Conservation (phyloP, 2,888 invertebrate genomes). For the Acrobasis consociella region DNA sequence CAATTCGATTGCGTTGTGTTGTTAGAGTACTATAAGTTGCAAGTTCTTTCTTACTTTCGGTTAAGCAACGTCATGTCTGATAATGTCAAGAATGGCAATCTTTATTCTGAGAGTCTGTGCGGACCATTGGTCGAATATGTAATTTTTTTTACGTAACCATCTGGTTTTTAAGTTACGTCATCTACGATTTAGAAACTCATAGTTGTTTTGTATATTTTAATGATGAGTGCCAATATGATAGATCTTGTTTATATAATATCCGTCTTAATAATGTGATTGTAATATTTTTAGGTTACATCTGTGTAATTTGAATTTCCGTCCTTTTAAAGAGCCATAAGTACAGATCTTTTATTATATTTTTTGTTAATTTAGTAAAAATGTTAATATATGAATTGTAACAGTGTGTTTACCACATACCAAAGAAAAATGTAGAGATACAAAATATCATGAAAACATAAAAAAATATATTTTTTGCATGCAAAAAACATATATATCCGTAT, state of each 20-base stretch:
- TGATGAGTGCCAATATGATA: slow-evolving; percentile 18
- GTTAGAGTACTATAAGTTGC: slow-evolving; percentile 20
- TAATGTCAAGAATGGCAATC: slow-evolving; percentile 6
- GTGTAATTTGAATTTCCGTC: slow-evolving; percentile 53
- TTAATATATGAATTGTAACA: slow-evolving; percentile 44
- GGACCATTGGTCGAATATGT: slow-evolving; percentile 18
- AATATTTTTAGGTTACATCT: slow-evolving; percentile 26
- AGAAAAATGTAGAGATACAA: slow-evolving; percentile 70
- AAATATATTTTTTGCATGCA: slow-evolving; percentile 62
- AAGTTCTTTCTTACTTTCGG: slow-evolving; percentile 10
- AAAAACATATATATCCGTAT: slow-evolving; percentile 47
- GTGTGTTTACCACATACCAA: slow-evolving; percentile 66
- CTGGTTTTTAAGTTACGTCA: slow-evolving; percentile 19
- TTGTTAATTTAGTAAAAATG: slow-evolving; percentile 36
- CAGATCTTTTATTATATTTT: slow-evolving; percentile 36
- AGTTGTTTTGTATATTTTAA: slow-evolving; percentile 16
- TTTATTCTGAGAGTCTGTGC: background rate
- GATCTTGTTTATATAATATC: slow-evolving; percentile 4
- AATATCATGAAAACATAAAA: slow-evolving; percentile 42
- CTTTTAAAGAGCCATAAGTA: slow-evolving; percentile 51
- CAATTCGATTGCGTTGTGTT: slow-evolving; percentile 30
- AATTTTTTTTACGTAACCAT: slow-evolving; percentile 15
- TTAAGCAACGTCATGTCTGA: slow-evolving; percentile 14
- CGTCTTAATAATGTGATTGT: slow-evolving; percentile 23
- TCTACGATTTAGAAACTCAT: slow-evolving; percentile 17